A percentile compares a stretch with the other conserved stretches of the same genome.
Conservation (phyloP, 2,113 vertebrate genomes). For the Nerophis lumbriciformis region DNA sequence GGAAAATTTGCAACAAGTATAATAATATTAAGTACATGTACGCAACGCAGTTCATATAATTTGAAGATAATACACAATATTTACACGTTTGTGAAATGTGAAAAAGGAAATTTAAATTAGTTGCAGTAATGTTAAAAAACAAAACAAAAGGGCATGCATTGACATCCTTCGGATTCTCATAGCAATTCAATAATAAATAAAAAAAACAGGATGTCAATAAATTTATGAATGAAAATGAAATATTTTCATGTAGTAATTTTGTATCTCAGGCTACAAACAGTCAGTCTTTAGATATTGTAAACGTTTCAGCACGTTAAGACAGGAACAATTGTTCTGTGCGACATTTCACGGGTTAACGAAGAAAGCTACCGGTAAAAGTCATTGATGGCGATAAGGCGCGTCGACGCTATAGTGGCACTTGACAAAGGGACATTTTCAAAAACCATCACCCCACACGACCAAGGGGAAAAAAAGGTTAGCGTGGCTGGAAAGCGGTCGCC, state of each 20-base stretch:
- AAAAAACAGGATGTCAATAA: slow-evolving; percentile 47
- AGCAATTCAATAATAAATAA: slow-evolving; percentile 48
- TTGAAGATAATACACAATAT: slow-evolving; percentile 35
- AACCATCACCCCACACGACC: slow-evolving; percentile 20
- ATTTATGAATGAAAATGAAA: slow-evolving; percentile 6
- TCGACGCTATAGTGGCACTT: slow-evolving; percentile 53
- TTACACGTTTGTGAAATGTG: slow-evolving; percentile 49
- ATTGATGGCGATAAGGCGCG: slow-evolving; percentile 15
- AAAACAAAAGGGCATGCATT: slow-evolving; percentile 39
- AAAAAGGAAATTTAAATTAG: slow-evolving; percentile 50
- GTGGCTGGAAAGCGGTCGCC: slow-evolving; percentile 17
- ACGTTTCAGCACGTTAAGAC: slow-evolving; percentile 46
- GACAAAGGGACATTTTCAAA: slow-evolving; percentile 25
- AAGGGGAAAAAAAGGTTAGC: not conserved
- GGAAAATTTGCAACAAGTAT: slow-evolving; percentile 3
- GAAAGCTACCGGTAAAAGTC: not conserved
- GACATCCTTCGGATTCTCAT: slow-evolving; percentile 49
- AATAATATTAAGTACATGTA: slow-evolving; percentile 21
- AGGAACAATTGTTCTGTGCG: slow-evolving; percentile 23
- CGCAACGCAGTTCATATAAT: slow-evolving; percentile 12
- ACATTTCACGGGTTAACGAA: slow-evolving; percentile 11
- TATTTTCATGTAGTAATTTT: slow-evolving; percentile 47
- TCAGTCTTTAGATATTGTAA: slow-evolving; percentile 60
- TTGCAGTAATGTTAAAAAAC: slow-evolving; percentile 25
- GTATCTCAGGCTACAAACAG: slow-evolving; percentile 61